Conservation (phyloP, 1,140 invertebrate species). For the Antheraea mylitta region DNA sequence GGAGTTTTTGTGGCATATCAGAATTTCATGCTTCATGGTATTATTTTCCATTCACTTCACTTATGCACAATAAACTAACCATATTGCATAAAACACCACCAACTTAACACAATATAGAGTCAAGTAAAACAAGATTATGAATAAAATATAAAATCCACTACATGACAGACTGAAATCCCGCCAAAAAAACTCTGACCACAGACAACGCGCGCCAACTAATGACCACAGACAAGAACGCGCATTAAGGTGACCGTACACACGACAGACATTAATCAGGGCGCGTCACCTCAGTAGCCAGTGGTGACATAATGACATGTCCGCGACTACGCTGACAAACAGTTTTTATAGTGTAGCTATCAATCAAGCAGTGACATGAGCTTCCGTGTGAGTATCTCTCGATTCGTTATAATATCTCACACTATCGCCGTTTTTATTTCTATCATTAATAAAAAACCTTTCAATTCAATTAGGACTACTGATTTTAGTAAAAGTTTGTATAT, state of each 20-base stretch:
- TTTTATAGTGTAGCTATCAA: slow-evolving; percentile 59
- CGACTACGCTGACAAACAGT: slow-evolving; percentile 44
- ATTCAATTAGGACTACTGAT: neutral
- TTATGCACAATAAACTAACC: too few relatives aligned
- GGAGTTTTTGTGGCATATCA: too few relatives aligned
- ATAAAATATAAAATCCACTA: too few relatives aligned
- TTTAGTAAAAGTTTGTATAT: too few relatives aligned
- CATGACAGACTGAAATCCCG: too few relatives aligned
- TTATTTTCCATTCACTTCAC: too few relatives aligned
- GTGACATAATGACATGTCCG: slow-evolving; percentile 66
- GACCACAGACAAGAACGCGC: slow-evolving; percentile 33
- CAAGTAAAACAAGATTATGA: too few relatives aligned
- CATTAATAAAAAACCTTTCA: slow-evolving; percentile 20
- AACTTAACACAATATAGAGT: too few relatives aligned
- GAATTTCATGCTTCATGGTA: too few relatives aligned
- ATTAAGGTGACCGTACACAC: slow-evolving; percentile 36
- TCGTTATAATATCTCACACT: neutral
- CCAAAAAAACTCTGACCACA: too few relatives aligned
- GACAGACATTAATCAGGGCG: slow-evolving; percentile 56
- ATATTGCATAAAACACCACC: too few relatives aligned
- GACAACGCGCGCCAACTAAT: slow-evolving; percentile 31
- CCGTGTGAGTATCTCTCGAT: slow-evolving; percentile 54
- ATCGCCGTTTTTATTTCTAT: slow-evolving; percentile 7
- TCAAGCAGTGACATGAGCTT: slow-evolving; percentile 53
- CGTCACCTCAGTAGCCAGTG: slow-evolving; percentile 36